Evolutionary conservation across 2,113 vertebrate genomes (phyloP), one percentile per base, ranked within the genome.

Genomic region (Thalassoma bifasciatum): DNA sequence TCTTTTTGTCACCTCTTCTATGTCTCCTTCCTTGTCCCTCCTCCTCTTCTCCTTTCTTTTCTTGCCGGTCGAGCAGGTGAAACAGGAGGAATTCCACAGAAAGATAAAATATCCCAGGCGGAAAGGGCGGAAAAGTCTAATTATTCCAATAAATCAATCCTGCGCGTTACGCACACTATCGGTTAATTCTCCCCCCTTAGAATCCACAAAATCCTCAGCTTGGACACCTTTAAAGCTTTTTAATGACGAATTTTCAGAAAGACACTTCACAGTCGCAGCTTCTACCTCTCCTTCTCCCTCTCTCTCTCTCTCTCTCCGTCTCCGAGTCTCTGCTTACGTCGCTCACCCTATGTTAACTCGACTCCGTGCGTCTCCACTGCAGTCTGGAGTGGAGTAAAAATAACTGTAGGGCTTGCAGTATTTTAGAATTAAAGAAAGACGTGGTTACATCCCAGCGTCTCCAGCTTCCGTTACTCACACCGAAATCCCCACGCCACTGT

Each of bases 81-180:
- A 67, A 66, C 9, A 14, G 14, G 66, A 40, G 72, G 52, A 85
- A 88, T 89, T 89, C 87, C 83, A 69, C 65, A 69, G 66, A 61
- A 66, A 42, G 60, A 21, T 21, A 52, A 62, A 62, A 77, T 50
- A 83, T 89, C 73, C 80, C 73, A 62, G 59, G 24, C 22, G n/a
- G 38, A 60, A 73, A 52, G 46, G 22, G 42, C 1, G 34, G 11
- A 52, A 42, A 84, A 85, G 79, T 86, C 51, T 56, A 49, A 44
- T 77, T 83, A 83, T 68, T 83, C 82, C 71, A 57, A 4, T 44
- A 3, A 16, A 66, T 26, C 11, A 17, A 11, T 2, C 22, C 44
- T 8, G 21, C 19, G n/a, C 5, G n/a, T 53, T 3, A 6, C 12
- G 0, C 7, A 8, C 56, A 84, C 46, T 83, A 17, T 1, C n/a